Evolutionary conservation across 2,888 invertebrate species (phyloP), one percentile per base, ranked within the genome.

Genomic region (Phyllotreta cruciferae): DNA sequence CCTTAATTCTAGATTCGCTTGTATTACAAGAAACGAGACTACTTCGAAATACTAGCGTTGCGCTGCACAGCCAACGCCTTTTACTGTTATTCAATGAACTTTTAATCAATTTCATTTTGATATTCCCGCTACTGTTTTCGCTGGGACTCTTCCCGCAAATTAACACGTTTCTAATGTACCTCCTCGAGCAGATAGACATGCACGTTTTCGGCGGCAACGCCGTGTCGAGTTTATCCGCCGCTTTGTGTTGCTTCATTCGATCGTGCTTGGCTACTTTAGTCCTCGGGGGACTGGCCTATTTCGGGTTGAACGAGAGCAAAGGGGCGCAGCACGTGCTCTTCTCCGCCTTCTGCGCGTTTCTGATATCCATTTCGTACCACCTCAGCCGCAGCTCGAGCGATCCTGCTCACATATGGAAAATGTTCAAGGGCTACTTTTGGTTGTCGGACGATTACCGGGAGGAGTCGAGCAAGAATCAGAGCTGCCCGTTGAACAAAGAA

Each of bases 121-220:
- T 92, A 80, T 95, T 98, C 80, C 99, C 99, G 0, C 77, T 98
- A 52, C 88, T 96, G 35, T 98, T 98, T 82, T 97, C 96, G 49
- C 83, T 98, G 67, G 99, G 99, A 0, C 83, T 99, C 49, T 93
- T 99, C 76, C 99, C 99, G 3, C 99, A 94, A 83, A 92, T 98
- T 58, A 98, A 97, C 78, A 99, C 99, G 0, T 97, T 98, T 80
- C 81, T 91, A 6, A 94, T 97, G 92, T 98, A 98, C 81, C 83
- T 96, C n/a, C 84, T 98, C 71, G 99, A 99, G 80, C 99, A 99
- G 85, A 86, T 88, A 76, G 98, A 91, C 81, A 96, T 92, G 90
- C 93, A 94, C 75, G 78, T 93, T 1, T 94, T 94, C 76, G 94
- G 94, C 1, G 94, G 94, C 0, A 95, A 92, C 76, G 95, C 94